Evolutionary conservation across 2,888 invertebrate species (phyloP).

Genomic region (Schizotus pectinicornis): DNA sequence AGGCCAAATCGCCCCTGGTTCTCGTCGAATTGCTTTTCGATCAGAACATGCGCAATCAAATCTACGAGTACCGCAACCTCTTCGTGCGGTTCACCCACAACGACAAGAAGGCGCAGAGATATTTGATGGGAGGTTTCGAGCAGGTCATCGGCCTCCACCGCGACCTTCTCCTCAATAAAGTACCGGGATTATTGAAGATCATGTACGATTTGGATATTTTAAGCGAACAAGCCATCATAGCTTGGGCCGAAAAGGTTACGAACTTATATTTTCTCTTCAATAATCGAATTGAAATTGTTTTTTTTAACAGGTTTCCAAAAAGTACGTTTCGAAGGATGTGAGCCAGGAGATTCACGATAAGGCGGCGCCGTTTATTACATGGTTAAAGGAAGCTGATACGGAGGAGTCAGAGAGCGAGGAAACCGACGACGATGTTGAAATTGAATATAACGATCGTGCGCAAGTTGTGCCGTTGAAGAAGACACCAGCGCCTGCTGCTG

Average conservation of each 20-base stretch:
- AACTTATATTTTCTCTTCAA: no score
- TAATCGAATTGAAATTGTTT: background rate
- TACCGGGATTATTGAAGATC: constrained; percentile 66
- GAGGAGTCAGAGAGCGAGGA: constrained; percentile 82
- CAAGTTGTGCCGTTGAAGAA: constrained; percentile 76
- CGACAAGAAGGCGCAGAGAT: constrained; percentile 85
- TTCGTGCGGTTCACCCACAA: constrained; percentile 82
- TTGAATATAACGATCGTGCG: constrained; percentile 90
- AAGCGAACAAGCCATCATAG: constrained; percentile 91
- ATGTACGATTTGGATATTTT: constrained; percentile 95
- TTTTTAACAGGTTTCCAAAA: constrained; percentile 69
- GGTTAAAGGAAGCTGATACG: constrained; percentile 97
- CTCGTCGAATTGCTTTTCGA: constrained; percentile 90
- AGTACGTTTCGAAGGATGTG: constrained; percentile 90
- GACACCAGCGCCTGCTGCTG: constrained; percentile 56
- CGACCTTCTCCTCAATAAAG: constrained; percentile 81
- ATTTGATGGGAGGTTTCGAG: constrained; percentile 93
- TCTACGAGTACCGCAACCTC: constrained; percentile 74
- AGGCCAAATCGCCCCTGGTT: constrained; percentile 90
- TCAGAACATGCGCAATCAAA: constrained; percentile 68
- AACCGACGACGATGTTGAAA: constrained; percentile 72
- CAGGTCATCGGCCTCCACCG: constrained; percentile 86
- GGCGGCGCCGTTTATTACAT: constrained; percentile 92
- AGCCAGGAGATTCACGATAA: constrained; percentile 90
- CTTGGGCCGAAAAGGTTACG: constrained; percentile 94